Conservation (phyloP, 92 coral and sea anemone species). For the Diadumene lineata region DNA sequence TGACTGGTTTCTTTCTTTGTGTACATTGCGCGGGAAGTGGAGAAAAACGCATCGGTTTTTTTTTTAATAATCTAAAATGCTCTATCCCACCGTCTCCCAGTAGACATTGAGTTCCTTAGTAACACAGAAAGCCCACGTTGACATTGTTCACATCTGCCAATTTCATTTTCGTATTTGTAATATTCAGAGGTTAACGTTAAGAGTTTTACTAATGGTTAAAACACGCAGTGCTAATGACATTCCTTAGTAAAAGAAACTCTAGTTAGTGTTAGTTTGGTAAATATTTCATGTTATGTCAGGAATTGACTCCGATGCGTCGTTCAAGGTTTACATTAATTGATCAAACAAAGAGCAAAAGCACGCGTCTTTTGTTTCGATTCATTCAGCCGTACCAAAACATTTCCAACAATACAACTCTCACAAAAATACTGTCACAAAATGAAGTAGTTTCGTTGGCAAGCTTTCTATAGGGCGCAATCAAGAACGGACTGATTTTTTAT, state of each 20-base stretch:
- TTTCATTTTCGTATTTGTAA: not conserved
- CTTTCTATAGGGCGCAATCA: no score
- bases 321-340: not conserved
- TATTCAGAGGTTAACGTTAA: not conserved
- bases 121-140: slow-evolving; percentile 1
- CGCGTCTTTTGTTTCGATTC: slow-evolving; percentile 12
- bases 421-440: not conserved
- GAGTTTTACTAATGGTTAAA: not conserved
- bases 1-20: no score
- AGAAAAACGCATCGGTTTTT: no score
- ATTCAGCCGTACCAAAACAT: slow-evolving; percentile 1
- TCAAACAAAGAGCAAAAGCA: not conserved
- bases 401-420: not conserved
- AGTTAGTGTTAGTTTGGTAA: not conserved
- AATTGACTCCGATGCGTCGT: not conserved
- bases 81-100: no score
- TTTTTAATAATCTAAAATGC: no score
- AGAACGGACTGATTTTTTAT: no score
- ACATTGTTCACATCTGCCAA: not conserved
- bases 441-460: slow-evolving; percentile 1
- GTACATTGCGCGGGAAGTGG: no score
- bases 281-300: slow-evolving; percentile 3
- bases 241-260: not conserved
- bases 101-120: no score
- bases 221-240: slow-evolving; percentile 9